Conservation (phyloP, 2,888 invertebrate species). For the Drosophila mimetica region DNA sequence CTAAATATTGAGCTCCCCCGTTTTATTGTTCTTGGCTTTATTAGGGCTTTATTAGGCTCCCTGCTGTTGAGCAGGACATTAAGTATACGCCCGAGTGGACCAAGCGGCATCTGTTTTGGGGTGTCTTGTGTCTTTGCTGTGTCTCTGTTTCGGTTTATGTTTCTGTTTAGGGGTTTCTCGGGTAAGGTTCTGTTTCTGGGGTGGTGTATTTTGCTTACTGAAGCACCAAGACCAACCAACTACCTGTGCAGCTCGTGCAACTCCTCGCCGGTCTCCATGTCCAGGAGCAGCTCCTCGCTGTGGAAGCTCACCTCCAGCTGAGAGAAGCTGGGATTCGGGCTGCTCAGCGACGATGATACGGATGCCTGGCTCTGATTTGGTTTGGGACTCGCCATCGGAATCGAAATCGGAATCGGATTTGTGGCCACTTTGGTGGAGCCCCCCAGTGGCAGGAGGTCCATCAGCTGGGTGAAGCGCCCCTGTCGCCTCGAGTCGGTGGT, state of each 20-base stretch:
- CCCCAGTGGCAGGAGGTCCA: constrained; percentile 63
- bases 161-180: background rate
- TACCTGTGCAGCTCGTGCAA: constrained; percentile 55
- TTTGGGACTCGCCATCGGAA: too few species aligned
- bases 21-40: background rate
- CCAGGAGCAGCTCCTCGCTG: constrained; percentile 75
- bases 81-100: constrained; percentile 49
- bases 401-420: too few species aligned
- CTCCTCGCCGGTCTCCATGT: constrained; percentile 55
- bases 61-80: constrained; percentile 45
- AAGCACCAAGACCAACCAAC: constrained; percentile 17
- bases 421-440: constrained; percentile 31
- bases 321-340: constrained; percentile 32
- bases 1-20: constrained; percentile 9
- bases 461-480: constrained; percentile 62
- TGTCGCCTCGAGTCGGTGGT: constrained; percentile 25
- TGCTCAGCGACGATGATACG: constrained; percentile 34
- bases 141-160: background rate
- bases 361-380: background rate
- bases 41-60: background rate
- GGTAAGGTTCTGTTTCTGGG: background rate
- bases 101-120: background rate
- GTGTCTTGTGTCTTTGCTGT: background rate
- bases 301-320: too few species aligned
- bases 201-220: background rate